These are phyloP conservation scores for Hucho hucho DNA, from an alignment of 2,113 vertebrate genomes.

Conservation along the genomic window DNA sequence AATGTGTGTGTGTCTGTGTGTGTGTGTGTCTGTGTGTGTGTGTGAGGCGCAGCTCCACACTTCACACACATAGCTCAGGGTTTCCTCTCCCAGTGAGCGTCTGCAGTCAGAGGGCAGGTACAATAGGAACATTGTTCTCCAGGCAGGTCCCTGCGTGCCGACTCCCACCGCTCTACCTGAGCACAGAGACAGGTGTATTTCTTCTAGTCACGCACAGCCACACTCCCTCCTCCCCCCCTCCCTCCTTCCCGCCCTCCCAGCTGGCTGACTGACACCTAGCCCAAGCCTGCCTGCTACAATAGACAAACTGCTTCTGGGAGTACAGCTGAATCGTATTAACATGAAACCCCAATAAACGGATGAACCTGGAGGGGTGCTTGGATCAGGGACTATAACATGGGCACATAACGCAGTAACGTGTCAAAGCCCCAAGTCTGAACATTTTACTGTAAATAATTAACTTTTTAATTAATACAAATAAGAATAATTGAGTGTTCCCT, in stretches of 20 bases:
- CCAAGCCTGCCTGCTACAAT: conserved; percentile 10
- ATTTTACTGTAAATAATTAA: too few relatives aligned
- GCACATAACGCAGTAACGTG: too few relatives aligned
- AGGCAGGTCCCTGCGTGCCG: conserved; percentile 82
- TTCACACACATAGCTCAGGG: conserved; percentile 69
- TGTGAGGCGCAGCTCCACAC: background rate
- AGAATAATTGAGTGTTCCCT: too few relatives aligned
- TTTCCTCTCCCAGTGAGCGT: conserved; percentile 68
- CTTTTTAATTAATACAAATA: too few relatives aligned
- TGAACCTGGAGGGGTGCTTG: too few relatives aligned
- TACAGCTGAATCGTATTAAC: too few relatives aligned
- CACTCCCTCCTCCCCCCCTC: conserved; percentile 57
- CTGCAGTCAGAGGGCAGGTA: conserved; percentile 71
- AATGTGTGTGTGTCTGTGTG: conserved; percentile 14
- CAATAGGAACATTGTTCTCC: conserved; percentile 84
- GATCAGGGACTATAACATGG: too few relatives aligned
- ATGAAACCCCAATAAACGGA: too few relatives aligned
- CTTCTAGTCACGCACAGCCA: conserved; percentile 75
- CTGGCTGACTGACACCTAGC: background rate
- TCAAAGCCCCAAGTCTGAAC: too few relatives aligned
- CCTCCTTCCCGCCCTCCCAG: background rate
- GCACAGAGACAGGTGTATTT: conserved; percentile 86
- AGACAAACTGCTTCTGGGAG: too few relatives aligned
- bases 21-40: conserved; percentile 5
- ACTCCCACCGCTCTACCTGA: conserved; percentile 74